A percentile compares a stretch with the other conserved stretches of the same genome.
Evolutionary conservation across 2,113 vertebrate species (phyloP).

Genomic region (Stercorarius parasiticus): DNA sequence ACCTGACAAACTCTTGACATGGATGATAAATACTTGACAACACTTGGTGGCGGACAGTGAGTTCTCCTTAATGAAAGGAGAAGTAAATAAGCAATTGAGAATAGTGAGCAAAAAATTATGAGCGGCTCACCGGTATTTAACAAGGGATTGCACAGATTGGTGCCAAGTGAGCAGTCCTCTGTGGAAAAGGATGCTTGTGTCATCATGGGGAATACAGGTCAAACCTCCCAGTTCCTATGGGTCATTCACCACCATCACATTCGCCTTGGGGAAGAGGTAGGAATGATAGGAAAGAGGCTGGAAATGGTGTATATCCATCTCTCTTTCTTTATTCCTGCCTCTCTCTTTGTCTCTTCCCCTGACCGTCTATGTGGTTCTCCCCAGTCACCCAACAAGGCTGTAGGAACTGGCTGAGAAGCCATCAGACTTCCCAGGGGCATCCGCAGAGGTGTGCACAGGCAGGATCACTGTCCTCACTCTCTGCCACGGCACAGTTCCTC

Average conservation of each 20-base stretch:
- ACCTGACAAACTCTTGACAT: not conserved
- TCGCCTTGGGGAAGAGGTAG: not conserved
- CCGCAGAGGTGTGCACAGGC: not conserved
- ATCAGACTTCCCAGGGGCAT: not conserved
- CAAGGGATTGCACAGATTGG: not conserved
- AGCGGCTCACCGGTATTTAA: not conserved
- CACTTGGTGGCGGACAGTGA: fast-evolving
- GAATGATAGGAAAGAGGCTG: not conserved
- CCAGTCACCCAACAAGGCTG: not conserved
- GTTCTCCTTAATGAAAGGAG: not conserved
- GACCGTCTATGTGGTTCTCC: not conserved
- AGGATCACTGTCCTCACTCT: not conserved
- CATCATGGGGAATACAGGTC: not conserved
- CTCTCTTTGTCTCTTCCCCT: not conserved
- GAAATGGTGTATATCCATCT: not conserved
- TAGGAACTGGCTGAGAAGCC: not conserved
- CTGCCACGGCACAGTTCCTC: fast-evolving
- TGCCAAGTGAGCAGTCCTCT: not conserved
- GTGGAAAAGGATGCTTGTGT: not conserved
- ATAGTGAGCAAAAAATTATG: not conserved
- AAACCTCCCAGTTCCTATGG: not conserved
- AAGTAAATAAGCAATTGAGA: not conserved
- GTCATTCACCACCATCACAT: not conserved
- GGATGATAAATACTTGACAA: not conserved
- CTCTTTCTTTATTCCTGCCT: not conserved